Percentiles rank a stretch among this genome's conserved stretches.
phyloP scores from a whole-genome alignment of 2,888 invertebrate genomes.

The Macrosoma leucophasiata region DNA sequence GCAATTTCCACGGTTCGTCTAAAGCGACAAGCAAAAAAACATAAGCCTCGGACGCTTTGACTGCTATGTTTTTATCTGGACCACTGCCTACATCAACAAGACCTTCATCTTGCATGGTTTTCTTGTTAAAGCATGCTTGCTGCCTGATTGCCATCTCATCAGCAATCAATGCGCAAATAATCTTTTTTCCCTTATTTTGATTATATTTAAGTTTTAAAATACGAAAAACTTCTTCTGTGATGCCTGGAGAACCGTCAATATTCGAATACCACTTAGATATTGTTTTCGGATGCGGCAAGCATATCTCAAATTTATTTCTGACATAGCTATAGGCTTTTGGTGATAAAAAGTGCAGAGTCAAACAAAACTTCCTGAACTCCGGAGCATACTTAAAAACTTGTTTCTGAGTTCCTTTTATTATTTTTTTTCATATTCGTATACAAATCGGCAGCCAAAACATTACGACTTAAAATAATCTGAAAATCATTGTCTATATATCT shows the following conservation, averaged over 20 bases:
- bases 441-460: slow-evolving; percentile 14
- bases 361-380: slow-evolving; percentile 23
- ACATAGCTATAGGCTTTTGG: slow-evolving; percentile 28
- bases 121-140: slow-evolving; percentile 25
- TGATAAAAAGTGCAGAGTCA: slow-evolving; percentile 28
- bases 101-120: no score
- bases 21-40: slow-evolving; percentile 29
- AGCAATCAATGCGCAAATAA: slow-evolving; percentile 25
- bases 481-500: slow-evolving; percentile 12
- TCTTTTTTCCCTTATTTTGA: slow-evolving; percentile 11
- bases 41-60: slow-evolving; percentile 22
- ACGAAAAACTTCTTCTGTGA: slow-evolving; percentile 28
- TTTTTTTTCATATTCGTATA: slow-evolving; percentile 12
- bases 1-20: slow-evolving; percentile 32
- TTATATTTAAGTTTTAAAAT: slow-evolving; percentile 22
- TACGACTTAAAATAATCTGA: slow-evolving; percentile 7
- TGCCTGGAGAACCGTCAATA: slow-evolving; percentile 31
- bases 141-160: slow-evolving; percentile 30
- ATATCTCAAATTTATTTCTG: slow-evolving; percentile 26
- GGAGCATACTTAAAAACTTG: slow-evolving; percentile 10
- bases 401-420: slow-evolving; percentile 2
- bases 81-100: slow-evolving; percentile 23
- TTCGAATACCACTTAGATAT: slow-evolving; percentile 29
- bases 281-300: slow-evolving; percentile 31
- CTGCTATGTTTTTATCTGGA: slow-evolving; percentile 3